These are phyloP conservation scores for Noctua janthe DNA, from an alignment of 2,888 invertebrate genomes.

Conservation along the genomic window DNA sequence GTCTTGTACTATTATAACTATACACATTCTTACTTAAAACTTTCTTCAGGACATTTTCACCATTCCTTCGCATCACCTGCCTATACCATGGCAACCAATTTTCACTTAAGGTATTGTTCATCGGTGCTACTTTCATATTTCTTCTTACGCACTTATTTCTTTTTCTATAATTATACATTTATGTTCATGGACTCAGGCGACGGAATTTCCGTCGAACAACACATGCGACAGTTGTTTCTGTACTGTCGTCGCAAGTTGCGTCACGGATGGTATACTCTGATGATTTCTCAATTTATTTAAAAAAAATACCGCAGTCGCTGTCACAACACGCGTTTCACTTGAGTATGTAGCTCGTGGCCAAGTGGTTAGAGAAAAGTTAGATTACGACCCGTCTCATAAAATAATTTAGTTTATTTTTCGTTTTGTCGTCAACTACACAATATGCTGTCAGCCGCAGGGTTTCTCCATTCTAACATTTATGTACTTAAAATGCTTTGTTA, in stretches of 20 bases:
- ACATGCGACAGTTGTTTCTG: background rate
- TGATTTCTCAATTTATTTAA: background rate
- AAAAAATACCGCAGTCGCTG: background rate
- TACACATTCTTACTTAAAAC: no score
- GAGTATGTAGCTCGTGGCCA: background rate
- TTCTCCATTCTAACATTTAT: conserved; percentile 7
- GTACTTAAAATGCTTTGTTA: conserved; percentile 9
- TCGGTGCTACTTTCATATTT: no score
- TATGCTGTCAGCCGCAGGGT: background rate
- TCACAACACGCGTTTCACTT: background rate
- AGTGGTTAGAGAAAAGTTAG: background rate
- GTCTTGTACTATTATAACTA: no score
- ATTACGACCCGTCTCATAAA: background rate
- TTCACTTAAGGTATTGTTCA: no score
- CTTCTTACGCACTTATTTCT: no score
- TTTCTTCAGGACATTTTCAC: no score
- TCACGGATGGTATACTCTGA: background rate
- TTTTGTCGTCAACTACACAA: background rate
- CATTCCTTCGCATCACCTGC: no score
- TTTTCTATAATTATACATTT: no score
- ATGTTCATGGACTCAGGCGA: no score
- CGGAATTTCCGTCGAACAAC: no score
- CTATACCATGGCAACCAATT: no score
- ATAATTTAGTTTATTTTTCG: background rate
- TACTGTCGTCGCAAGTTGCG: background rate